Base-by-base conservation (phyloP, 2,113 vertebrate species). In the Dipodomys stephensi region DNA sequence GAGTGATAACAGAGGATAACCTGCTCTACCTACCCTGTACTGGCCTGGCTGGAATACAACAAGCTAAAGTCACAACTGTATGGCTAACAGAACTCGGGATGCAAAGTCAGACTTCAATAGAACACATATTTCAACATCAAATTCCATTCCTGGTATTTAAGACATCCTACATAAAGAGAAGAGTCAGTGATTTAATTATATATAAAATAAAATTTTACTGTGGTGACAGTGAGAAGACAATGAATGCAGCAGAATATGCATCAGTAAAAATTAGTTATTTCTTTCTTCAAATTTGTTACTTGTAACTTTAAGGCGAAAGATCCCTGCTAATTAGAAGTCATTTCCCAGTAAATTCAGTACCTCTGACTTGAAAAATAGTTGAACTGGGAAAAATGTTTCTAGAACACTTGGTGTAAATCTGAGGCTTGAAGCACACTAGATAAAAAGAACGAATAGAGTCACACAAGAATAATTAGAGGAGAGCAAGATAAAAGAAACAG, bases 221-320 rank as follows among this genome's bases (percentile, higher is more conserved):
- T 39, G 65, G 28, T 95, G 78, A 91, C 81, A 87, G 89, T 84
- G 91, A 64, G 57, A 94, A 92, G 73, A 67, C n/a, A 92, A 94
- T 8, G 87, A 92, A 83, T 1, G 4, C 28, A 79, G 35, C 46
- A 79, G 30, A 87, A 91, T 92, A 82, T 30, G 32, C 53, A 86
- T 13, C 78, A 35, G n/a, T 87, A 92, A 94, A 93, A 92, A 5
- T 3, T 64, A 53, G 12, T 4, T 83, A 80, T 72, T 91, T 87
- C 90, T 74, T 91, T 73, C 82, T 94, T 93, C 53, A 95, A 89
- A 83, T 83, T 15, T 93, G 74, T 79, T 85, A 62, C 7, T 30
- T 89, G 8, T 6, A 67, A 92, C 20, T 65, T 46, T 73, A 57
- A 71, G 68, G 46, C 22, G 57, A 32, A 74, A 77, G 64, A 95